Evolutionary conservation across 1,140 invertebrate species (phyloP).

Genomic region (Hypothenemus hampei): DNA sequence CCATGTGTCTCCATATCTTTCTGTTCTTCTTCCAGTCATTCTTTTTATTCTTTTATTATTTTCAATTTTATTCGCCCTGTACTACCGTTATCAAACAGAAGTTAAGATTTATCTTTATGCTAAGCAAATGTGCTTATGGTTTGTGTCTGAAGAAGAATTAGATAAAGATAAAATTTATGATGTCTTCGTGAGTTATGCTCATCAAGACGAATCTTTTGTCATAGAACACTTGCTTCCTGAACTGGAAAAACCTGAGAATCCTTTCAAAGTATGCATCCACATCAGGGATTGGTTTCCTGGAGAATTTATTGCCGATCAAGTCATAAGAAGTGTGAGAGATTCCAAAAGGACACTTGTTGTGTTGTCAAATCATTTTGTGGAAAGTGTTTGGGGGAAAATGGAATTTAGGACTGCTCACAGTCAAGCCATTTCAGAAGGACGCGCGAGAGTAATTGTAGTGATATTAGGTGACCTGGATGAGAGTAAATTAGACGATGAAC

Average conservation of each 20-base stretch:
- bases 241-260: constrained; percentile 55
- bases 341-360: constrained; percentile 79
- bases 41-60: constrained; percentile 3
- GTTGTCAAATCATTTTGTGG: constrained; percentile 73
- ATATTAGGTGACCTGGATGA: constrained; percentile 69
- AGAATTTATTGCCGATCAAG: constrained; percentile 72
- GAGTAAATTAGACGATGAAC: constrained; percentile 63
- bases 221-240: constrained; percentile 59
- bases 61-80: constrained; percentile 47
- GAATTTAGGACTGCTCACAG: constrained; percentile 79
- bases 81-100: constrained; percentile 59
- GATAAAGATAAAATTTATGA: constrained; percentile 77
- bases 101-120: constrained; percentile 69
- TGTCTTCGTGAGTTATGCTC: constrained; percentile 82
- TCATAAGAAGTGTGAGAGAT: constrained; percentile 68
- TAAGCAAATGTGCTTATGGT: constrained; percentile 57
- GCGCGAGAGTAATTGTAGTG: constrained; percentile 60
- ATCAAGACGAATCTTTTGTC: constrained; percentile 73
- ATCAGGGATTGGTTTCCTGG: constrained; percentile 75
- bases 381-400: constrained; percentile 78
- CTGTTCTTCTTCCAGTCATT: neutral
- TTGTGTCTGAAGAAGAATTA: constrained; percentile 64
- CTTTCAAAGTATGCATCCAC: constrained; percentile 71
- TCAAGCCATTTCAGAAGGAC: constrained; percentile 67
- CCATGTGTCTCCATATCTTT: constrained; percentile 3